Base-by-base conservation (phyloP, 2,888 invertebrate genomes). In the Hirtodrosophila confusa region DNA sequence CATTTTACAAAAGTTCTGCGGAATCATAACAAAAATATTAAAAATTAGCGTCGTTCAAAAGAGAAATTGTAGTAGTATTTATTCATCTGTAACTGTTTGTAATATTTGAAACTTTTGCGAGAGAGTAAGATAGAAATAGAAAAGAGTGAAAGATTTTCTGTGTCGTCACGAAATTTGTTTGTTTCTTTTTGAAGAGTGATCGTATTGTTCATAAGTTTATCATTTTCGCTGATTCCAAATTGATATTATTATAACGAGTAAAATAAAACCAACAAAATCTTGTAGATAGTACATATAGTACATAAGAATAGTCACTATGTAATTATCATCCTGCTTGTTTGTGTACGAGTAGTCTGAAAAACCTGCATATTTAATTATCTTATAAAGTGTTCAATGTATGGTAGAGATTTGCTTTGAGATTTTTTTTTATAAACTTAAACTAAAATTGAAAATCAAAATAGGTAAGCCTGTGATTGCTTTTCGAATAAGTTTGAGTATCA, bases 121-220 rank as follows among this genome's bases (percentile, higher is more conserved):
- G 55, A 80, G 67, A 73, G 63, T 78, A 65, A 64, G 84, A 80
- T 67, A 80, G 78, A 75, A 63, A 68, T 39, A 77, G 64, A 74
- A 76, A 65, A 80, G 72, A 83, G 75, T 82, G 80, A 75, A 82
- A 76, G 73, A 80, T 76, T 74, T 80, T 72, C 76, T 49, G 80
- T 83, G 74, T 83, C 73, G 61, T 65, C 65, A 35, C 65, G 80
- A 67, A 69, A 67, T 65, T 71, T 49, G 65, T 73, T 66, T 58
- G 39, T 65, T 77, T 69, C 10, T 57, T 58, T 55, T 50, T 51
- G 50, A 65, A 60, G 29, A 65, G 61, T 73, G 66, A 62, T 73
- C 40, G 73, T 73, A 65, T 53, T 69, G 40, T 49, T 63, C 9
- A 33, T 24, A 17, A 43, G 47, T 57, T 37, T 53, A 31, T 31